Evolutionary conservation across 2,113 vertebrate species (phyloP), one percentile per base, ranked within the genome.

Genomic region (Oryzias woworae): DNA sequence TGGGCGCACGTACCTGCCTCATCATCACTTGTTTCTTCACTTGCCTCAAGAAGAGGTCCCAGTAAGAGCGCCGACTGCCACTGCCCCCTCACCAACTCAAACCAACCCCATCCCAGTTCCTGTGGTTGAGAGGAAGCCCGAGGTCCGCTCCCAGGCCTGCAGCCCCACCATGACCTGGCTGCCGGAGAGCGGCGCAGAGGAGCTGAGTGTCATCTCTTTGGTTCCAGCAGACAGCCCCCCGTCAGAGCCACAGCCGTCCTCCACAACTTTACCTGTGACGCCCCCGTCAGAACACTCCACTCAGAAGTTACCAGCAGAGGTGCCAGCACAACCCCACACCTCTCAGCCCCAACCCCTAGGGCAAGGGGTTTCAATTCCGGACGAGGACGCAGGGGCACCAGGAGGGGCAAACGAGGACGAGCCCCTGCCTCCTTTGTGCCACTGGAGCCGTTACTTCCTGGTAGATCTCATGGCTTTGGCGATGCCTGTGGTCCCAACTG

Each of bases 381-480:
- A 74, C 54, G 75, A 77, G 14, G 17, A 61, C 4, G 43, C 4
- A 10, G 69, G 77, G 17, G 82, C 75, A 44, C 6, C 22, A 0
- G 71, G 75, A 3, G 75, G 15, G 6, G 58, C 61, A 1, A 61
- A 53, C 0, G 83, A 81, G 43, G 84, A 80, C 1, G 59, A 60
- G 13, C 20, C 17, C 7, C 4, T 70, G 7, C 28, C 89, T 80
- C 86, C 90, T 68, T 74, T 77, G 57, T 93, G 91, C 71, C 95
- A 97, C 90, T 98, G 97, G 97, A 98, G 97, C 84, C 94, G 94
- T 2, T 94, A 98, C 80, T 98, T 97, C 81, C 90, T 98, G 0
- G 91, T 99, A 66, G 97, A 99, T 84, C 92, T 98, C 69, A 76
- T 98, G 84, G 97, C 97, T 0, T 86, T 98, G 83, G 93, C 95